Percentiles rank a stretch among this genome's conserved stretches.
These are phyloP conservation scores for Macrostomum lignano DNA, from an alignment of 1,140 invertebrate species.

Conservation along the genomic window DNA sequence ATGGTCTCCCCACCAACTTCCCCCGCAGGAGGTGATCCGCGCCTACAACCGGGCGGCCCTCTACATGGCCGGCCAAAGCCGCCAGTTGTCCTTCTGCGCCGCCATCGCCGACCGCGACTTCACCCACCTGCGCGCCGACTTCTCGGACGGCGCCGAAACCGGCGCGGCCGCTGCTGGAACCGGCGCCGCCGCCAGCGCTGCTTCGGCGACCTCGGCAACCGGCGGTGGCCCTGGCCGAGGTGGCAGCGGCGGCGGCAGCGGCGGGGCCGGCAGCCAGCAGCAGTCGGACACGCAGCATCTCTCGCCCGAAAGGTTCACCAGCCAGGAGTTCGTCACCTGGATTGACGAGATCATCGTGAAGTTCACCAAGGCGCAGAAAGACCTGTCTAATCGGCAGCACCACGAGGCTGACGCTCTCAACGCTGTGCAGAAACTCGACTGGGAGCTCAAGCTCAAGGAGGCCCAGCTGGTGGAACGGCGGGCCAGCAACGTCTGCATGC, in stretches of 20 bases:
- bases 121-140: neutral
- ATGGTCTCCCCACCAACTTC: too few relatives aligned
- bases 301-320: neutral
- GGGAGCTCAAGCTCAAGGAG: constrained; percentile 6
- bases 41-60: neutral
- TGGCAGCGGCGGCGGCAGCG: too few relatives aligned
- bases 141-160: too few relatives aligned
- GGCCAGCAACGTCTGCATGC: neutral
- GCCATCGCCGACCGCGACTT: neutral
- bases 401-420: constrained; percentile 5
- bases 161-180: too few relatives aligned
- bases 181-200: too few relatives aligned
- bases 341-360: neutral
- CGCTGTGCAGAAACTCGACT: constrained; percentile 5
- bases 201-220: too few relatives aligned
- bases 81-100: neutral
- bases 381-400: constrained; percentile 2
- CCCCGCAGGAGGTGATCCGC: neutral
- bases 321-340: neutral
- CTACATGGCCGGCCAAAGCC: neutral
- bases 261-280: too few relatives aligned
- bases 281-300: neutral
- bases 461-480: neutral
- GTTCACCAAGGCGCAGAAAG: neutral
- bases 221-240: too few relatives aligned